Percentiles rank a stretch among this genome's conserved stretches.
Conservation (phyloP, 23 tunicate genomes). For the Oikopleura albicans region DNA sequence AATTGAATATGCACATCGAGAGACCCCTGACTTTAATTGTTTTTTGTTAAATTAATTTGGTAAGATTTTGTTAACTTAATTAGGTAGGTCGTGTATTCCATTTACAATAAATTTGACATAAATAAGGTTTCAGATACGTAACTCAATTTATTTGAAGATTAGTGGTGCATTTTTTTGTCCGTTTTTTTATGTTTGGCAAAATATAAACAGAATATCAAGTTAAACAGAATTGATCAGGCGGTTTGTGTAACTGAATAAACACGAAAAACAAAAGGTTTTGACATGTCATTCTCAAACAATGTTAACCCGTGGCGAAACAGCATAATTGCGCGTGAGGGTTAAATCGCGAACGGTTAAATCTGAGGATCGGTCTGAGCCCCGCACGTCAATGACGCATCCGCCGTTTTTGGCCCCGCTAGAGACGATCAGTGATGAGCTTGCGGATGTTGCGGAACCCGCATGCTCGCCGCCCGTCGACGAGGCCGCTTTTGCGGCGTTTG, state of each 20-base stretch:
- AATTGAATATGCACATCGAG: no score
- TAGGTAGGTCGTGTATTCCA: no score
- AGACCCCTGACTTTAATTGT: no score
- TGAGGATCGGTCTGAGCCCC: not conserved
- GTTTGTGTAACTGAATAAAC: no score
- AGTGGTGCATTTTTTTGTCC: no score
- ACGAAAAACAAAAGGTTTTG: no score
- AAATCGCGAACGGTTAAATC: not conserved
- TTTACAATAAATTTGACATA: no score
- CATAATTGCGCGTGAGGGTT: not conserved
- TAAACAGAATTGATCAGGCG: not conserved
- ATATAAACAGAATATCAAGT: not conserved
- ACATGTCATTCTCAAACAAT: not conserved
- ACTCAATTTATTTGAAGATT: no score
- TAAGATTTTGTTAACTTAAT: no score
- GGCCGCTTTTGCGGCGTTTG: not conserved
- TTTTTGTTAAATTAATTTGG: no score
- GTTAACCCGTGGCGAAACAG: not conserved
- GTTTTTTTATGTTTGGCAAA: no score
- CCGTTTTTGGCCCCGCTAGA: not conserved
- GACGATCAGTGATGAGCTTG: not conserved
- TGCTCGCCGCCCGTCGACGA: not conserved
- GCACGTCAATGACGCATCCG: constrained; percentile 1
- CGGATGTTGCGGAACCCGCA: not conserved
- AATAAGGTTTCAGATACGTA: no score